Base-by-base conservation (phyloP, 2,888 invertebrate genomes). In the Acanthosoma haemorrhoidale region DNA sequence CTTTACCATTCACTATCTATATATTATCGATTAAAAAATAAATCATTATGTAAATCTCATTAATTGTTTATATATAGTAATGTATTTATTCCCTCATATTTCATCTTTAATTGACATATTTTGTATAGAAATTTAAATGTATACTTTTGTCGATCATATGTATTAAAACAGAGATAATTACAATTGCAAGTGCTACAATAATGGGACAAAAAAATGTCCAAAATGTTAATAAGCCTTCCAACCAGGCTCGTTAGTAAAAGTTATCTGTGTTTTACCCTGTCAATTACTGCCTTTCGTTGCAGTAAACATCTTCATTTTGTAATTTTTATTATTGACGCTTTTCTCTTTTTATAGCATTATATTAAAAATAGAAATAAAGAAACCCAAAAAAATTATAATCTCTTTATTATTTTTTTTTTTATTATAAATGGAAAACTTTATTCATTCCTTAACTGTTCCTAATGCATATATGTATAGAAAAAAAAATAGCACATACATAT, bases 381-480 rank as follows among this genome's bases (percentile, higher is more conserved):
- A 43, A 11, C 18, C 21, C 15, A 39, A n/a, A 41, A 41, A 15
- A 16, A 41, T 16, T 39, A 16, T 38, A 38, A 38, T 39, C n/a
- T 21, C 18, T 13, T 25, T 29, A n/a, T 25, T 29, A 38, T 51
- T 51, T 1, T 51, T 21, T 21, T 51, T n/a, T 6, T 51, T 29
- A 3, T 25, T 51, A n/a, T 51, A 25, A 25, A 51, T n/a, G n/a
- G 25, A 25, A 25, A 51, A 51, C 25, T 51, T 21, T 25, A 51
- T 51, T 51, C 51, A 51, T 51, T 51, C 51, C 51, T 51, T 51
- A 25, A 25, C 51, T 51, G 51, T 51, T 51, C 29, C 51, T 51
- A 51, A 51, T 25, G 25, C 2, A n/a, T 25, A 25, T n/a, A 51
- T 25, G 2, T n/a, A 51, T 16, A 25, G 2, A 25, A 13, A 25